phyloP scores from a whole-genome alignment of 2,113 vertebrate species.

The Malurus alboscapulatus region DNA sequence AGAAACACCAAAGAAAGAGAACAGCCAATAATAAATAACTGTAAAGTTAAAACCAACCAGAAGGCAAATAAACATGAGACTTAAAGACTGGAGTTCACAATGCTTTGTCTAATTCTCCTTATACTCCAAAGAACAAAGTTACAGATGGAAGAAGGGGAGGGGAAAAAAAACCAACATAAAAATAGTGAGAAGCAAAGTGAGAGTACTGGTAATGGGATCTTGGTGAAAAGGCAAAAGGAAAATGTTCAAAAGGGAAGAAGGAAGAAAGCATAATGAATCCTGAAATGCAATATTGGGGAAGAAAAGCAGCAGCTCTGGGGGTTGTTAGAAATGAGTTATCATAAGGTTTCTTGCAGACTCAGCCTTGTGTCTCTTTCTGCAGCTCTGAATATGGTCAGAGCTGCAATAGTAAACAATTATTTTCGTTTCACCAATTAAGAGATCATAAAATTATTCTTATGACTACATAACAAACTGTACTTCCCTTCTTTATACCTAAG shows the following conservation, averaged over 20 bases:
- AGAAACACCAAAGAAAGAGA: neutral
- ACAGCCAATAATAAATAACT: conserved; percentile 9
- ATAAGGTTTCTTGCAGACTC: conserved; percentile 32
- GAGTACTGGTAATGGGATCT: neutral
- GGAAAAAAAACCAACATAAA: neutral
- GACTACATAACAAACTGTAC: conserved; percentile 42
- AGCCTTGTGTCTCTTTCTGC: conserved; percentile 19
- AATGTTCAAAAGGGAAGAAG: neutral
- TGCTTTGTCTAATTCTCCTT: neutral
- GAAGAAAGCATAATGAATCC: neutral
- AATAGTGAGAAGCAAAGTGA: neutral
- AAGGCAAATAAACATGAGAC: neutral
- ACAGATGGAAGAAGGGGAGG: neutral
- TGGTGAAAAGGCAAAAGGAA: neutral
- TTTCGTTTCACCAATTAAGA: conserved; percentile 24
- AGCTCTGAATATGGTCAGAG: conserved; percentile 25
- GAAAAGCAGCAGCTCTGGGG: conserved; percentile 22
- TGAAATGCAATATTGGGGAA: neutral
- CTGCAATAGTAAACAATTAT: conserved; percentile 18
- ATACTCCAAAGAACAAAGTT: neutral
- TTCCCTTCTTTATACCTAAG: neutral
- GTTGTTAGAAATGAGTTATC: conserved; percentile 46
- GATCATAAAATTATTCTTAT: conserved; percentile 39
- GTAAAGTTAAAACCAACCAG: neutral
- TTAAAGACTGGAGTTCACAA: neutral